These are phyloP conservation scores for Spatulosminthurus flaviceps DNA, from an alignment of 2,888 invertebrate species.

Conservation along the genomic window DNA sequence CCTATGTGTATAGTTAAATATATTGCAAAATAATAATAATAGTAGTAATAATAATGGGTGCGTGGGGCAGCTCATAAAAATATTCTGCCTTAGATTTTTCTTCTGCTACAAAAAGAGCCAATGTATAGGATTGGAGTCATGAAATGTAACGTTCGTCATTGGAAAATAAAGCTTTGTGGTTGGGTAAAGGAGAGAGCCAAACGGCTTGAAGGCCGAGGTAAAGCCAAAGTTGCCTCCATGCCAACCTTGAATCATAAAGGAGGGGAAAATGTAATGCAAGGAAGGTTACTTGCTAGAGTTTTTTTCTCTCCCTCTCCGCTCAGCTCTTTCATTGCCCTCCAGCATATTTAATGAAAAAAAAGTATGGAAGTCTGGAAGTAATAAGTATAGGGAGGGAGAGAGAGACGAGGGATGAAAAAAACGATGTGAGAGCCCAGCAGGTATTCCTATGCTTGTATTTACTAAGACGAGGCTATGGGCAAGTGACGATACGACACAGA, in stretches of 20 bases:
- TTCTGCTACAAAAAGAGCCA: background rate
- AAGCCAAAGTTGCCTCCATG: slow-evolving; percentile 41
- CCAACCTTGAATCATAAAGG: slow-evolving; percentile 48
- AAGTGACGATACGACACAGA: slow-evolving; percentile 11
- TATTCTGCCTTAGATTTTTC: background rate
- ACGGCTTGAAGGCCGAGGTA: slow-evolving; percentile 42
- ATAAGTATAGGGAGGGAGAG: background rate
- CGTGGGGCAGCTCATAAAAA: slow-evolving; percentile 4
- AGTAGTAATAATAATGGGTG: background rate
- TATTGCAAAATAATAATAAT: slow-evolving; percentile 12
- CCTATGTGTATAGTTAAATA: background rate
- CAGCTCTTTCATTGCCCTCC: slow-evolving; percentile 25
- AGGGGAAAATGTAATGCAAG: slow-evolving; percentile 40
- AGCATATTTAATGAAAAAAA: slow-evolving; percentile 29
- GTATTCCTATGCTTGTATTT: background rate
- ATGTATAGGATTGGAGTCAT: slow-evolving; percentile 3
- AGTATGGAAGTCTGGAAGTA: slow-evolving; percentile 34
- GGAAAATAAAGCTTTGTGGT: slow-evolving; percentile 32
- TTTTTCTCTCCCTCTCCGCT: slow-evolving; percentile 9
- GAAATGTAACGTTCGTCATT: slow-evolving; percentile 28
- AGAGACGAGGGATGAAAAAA: slow-evolving; percentile 9
- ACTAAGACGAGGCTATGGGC: background rate
- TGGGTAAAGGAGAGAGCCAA: slow-evolving; percentile 37
- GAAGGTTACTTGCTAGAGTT: slow-evolving; percentile 40
- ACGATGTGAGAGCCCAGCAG: slow-evolving; percentile 1